Evolutionary conservation across 2,888 invertebrate species (phyloP), one percentile per base, ranked within the genome.

Genomic region (Noctua janthina): DNA sequence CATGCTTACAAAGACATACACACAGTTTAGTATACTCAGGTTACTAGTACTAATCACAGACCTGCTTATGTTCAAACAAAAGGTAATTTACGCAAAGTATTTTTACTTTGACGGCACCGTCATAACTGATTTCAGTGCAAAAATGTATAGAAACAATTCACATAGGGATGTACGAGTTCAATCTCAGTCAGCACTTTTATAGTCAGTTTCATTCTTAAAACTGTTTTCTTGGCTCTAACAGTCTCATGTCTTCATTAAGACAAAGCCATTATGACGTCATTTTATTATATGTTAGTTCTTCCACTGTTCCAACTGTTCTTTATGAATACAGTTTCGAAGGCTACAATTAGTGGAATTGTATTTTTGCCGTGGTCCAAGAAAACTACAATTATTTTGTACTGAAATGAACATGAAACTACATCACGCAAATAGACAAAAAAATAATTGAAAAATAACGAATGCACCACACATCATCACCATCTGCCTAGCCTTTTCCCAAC

Each of bases 51-150:
- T 10, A 76, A 49, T 51, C 4, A 35, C 29, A 29, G 29, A 29
- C 13, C 17, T 4, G 43, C 43, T 39, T 43, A 43, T 54, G 51
- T 81, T 70, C 15, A 35, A 75, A 13, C 43, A 66, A 39, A 54
- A 72, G 51, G 46, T 51, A 54, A 67, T 76, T 66, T 76, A 70
- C 67, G 67, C 10, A 6, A 76, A 46, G 7, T 5, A 78, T 17
- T 2, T 49, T 43, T 64, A 69, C 35, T 43, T 76, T 69, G 49
- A 81, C n/a, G 59, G 51, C 43, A 29, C 64, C 76, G 74, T 74
- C 79, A 74, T 83, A 79, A 88, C 81, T 73, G 74, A 81, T 79
- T 81, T 78, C 66, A 81, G 67, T 73, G 71, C 71, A 81, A 64
- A 81, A 76, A 76, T 62, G 7, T 13, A 29, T 77, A 79, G 51